Evolutionary conservation across 2,113 vertebrate genomes (phyloP), one percentile per base, ranked within the genome.

Genomic region (Hyla sarda): DNA sequence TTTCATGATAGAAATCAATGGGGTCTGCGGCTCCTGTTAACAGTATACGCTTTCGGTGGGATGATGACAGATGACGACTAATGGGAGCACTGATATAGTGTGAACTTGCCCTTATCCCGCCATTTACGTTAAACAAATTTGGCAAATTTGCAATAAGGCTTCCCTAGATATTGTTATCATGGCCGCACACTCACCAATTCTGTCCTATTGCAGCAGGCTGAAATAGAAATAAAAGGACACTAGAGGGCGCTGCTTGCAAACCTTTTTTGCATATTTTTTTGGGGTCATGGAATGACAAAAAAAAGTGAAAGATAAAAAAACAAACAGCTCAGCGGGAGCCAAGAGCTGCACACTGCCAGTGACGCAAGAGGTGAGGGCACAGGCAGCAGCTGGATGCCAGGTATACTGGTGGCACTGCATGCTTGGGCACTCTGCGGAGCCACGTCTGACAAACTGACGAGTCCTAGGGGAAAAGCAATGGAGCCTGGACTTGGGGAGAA

Each of bases 131-230:
- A n/a, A n/a, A n/a, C n/a, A n/a, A n/a, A n/a, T n/a, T n/a, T n/a
- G n/a, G n/a, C n/a, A n/a, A n/a, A n/a, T n/a, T n/a, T n/a, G n/a
- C 41, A 34, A 28, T 48, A 14, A 10, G 47, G 14, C 5, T 8
- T 23, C 32, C n/a, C 54, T 25, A 41, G 32, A 80, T 60, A 60
- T 52, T 80, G 28, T 56, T 80, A 60, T 80, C 50, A 79, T 25
- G 0, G 1, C 21, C 41, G 58, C 32, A 60, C 32, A 41, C 34
- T 30, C 52, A 9, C n/a, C n/a, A n/a, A 19, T 2, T n/a, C 48
- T 32, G 75, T 41, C 16, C 56, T 25, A n/a, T 9, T 14, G 82
- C 58, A 30, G 47, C 5, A 37, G 25, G 21, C 23, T 83, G 71
- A 54, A 37, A 25, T 83, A 60, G 21, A 54, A 8, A 13, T 1